phyloP scores from a whole-genome alignment of 2,797 vertebrate species.

The Orientallactaga sibirica region DNA sequence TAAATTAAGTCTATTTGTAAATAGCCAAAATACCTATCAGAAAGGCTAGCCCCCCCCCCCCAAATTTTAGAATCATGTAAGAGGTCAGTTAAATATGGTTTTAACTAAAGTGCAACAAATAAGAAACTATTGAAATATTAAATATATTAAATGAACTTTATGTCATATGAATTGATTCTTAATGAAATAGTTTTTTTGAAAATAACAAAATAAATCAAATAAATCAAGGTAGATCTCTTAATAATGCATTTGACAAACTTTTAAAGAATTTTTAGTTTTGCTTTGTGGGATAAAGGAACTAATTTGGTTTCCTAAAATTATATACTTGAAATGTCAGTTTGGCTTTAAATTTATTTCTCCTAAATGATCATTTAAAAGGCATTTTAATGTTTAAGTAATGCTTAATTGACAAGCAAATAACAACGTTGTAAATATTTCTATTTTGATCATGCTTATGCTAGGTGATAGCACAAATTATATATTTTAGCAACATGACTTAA shows the following conservation, averaged over 20 bases:
- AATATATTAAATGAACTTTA: neutral
- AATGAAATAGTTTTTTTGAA: neutral
- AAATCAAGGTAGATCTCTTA: neutral
- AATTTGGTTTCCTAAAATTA: neutral
- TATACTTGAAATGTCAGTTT: neutral
- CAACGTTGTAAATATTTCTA: neutral
- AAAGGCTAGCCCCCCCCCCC: neutral
- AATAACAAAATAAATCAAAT: slow-evolving; percentile 47
- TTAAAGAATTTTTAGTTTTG: neutral
- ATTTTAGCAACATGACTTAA: neutral
- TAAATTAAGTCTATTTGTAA: slow-evolving; percentile 40
- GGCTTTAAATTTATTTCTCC: neutral
- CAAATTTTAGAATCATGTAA: slow-evolving; percentile 27
- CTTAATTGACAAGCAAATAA: slow-evolving; percentile 15
- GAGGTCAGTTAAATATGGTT: neutral
- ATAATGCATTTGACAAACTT: neutral
- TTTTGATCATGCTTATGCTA: neutral
- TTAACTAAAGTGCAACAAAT: slow-evolving; percentile 36
- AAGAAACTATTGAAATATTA: slow-evolving; percentile 8
- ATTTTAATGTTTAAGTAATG: slow-evolving; percentile 29
- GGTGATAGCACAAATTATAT: neutral
- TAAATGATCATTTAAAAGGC: neutral
- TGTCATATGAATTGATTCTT: too few relatives aligned
- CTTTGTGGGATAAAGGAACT: neutral
- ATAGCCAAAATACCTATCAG: neutral